Percentiles rank a stretch among this genome's conserved stretches.
Conservation (phyloP, 2,113 vertebrate species). For the Syngnathoides biaculeatus region DNA sequence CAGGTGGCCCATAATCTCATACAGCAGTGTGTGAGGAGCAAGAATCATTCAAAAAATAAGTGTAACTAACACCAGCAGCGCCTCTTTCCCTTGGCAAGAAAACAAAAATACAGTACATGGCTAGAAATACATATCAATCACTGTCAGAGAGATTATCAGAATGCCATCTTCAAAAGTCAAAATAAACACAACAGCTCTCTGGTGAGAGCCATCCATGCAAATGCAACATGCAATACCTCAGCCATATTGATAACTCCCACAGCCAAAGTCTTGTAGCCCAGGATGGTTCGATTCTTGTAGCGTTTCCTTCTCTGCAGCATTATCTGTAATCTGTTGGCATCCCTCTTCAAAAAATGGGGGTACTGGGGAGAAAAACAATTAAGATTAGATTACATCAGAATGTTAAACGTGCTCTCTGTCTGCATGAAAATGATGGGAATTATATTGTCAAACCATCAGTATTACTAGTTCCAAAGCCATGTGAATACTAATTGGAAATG, state of each 20-base stretch:
- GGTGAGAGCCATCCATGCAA: constrained; percentile 1
- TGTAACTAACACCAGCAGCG: constrained; percentile 25
- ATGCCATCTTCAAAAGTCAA: not conserved
- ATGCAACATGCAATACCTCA: constrained; percentile 55
- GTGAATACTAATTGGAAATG: not conserved
- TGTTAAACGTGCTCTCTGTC: not conserved
- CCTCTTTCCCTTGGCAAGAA: constrained; percentile 19
- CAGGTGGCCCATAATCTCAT: constrained; percentile 65
- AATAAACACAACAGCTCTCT: not conserved
- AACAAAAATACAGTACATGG: constrained; percentile 19
- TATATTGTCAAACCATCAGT: not conserved
- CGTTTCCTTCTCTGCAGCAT: constrained; percentile 79
- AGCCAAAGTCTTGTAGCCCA: constrained; percentile 78
- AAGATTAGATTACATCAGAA: not conserved
- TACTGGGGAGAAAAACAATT: constrained; percentile 57
- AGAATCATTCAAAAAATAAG: constrained; percentile 48
- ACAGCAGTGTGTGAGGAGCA: constrained; percentile 41
- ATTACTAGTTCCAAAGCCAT: not conserved
- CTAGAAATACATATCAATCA: constrained; percentile 38
- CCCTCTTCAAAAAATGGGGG: constrained; percentile 78
- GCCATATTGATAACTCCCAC: constrained; percentile 78
- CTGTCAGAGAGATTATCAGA: constrained; percentile 27
- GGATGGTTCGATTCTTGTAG: constrained; percentile 79
- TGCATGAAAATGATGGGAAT: not conserved
- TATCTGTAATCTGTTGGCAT: constrained; percentile 76